These are phyloP conservation scores for Semibalanus balanoides DNA, from an alignment of 1,140 invertebrate species.

Conservation along the genomic window DNA sequence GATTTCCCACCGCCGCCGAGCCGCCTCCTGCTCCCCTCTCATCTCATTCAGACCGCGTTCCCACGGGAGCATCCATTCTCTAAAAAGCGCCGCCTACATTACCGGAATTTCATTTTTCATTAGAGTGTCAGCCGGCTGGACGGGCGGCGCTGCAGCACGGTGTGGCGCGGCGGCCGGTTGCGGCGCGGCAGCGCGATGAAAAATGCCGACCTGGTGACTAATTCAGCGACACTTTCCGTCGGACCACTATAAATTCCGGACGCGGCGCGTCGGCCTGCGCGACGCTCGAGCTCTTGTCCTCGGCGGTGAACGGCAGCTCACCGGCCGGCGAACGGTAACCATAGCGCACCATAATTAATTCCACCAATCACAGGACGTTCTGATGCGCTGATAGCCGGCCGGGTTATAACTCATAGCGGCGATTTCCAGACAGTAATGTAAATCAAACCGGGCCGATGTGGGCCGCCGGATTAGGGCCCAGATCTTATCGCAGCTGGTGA, in stretches of 20 bases:
- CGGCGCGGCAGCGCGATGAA: not conserved
- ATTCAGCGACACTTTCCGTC: not conserved
- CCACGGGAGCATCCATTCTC: not conserved
- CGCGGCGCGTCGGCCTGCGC: too few species aligned
- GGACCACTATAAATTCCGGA: not conserved
- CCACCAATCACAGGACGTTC: not conserved
- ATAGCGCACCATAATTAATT: not conserved
- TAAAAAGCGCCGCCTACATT: not conserved
- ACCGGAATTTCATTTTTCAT: not conserved
- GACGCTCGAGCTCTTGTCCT: too few species aligned
- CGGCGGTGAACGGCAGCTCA: not conserved
- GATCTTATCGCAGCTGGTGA: not conserved
- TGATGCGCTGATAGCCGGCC: not conserved
- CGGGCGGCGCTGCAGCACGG: too few species aligned
- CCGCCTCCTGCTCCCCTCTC: not conserved
- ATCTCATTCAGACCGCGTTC: not conserved
- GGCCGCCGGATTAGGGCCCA: not conserved
- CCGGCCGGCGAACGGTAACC: too few species aligned
- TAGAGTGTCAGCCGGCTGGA: not conserved
- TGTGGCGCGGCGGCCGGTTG: not conserved
- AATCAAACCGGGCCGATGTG: not conserved
- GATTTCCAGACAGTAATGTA: not conserved
- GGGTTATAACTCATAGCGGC: not conserved
- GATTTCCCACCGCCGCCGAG: not conserved
- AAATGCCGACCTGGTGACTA: not conserved